phyloP scores from a whole-genome alignment of 1,140 invertebrate species.

The Druon quercuslanigerum region DNA sequence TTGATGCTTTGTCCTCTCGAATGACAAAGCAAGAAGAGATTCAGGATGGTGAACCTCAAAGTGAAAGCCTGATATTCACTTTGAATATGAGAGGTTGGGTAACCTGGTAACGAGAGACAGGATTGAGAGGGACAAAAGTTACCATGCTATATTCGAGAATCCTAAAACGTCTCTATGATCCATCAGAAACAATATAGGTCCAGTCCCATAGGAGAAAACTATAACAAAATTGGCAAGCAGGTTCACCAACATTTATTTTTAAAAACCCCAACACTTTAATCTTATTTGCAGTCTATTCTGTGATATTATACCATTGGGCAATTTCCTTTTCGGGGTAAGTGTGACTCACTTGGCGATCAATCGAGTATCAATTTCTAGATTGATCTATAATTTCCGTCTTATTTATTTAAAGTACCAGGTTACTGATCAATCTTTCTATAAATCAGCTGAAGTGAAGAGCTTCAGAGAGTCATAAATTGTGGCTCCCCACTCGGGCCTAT shows the following conservation, averaged over 20 bases:
- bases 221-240: not conserved
- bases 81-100: slow-evolving; percentile 20
- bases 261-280: not conserved
- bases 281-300: too few species aligned
- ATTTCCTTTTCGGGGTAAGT: too few species aligned
- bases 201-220: not conserved
- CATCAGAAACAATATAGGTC: slow-evolving; percentile 1
- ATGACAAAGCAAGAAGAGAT: slow-evolving; percentile 10
- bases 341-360: too few species aligned
- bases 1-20: slow-evolving; percentile 17
- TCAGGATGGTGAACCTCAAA: slow-evolving; percentile 22
- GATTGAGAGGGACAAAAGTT: slow-evolving; percentile 13
- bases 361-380: too few species aligned
- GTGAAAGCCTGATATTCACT: slow-evolving; percentile 25
- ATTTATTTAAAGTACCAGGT: too few species aligned
- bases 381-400: too few species aligned
- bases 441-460: too few species aligned
- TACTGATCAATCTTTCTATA: too few species aligned
- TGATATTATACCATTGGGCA: too few species aligned
- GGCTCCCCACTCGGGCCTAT: too few species aligned
- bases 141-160: not conserved
- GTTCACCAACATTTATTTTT: not conserved
- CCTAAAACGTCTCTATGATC: slow-evolving; percentile 4
- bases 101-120: slow-evolving; percentile 13
- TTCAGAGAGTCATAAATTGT: too few species aligned